Conservation (phyloP, 2,113 vertebrate species). For the Trochalopteron elliotii region DNA sequence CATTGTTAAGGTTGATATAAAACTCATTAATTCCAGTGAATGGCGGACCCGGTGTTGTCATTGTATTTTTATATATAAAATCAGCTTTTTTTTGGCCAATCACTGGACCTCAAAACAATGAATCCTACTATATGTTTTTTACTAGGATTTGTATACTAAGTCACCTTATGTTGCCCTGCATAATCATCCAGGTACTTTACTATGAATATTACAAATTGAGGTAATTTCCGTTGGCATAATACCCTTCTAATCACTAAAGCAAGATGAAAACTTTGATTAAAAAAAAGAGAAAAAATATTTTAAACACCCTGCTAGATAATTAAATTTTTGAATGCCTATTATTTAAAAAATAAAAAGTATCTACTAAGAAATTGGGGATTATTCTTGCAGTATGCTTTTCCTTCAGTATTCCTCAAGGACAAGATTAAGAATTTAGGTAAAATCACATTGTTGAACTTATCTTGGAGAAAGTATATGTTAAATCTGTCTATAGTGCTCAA, state of each 20-base stretch:
- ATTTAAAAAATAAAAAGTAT: background rate
- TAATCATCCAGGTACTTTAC: background rate
- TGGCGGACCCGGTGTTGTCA: background rate
- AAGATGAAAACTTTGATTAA: background rate
- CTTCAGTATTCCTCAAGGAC: background rate
- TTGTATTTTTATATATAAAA: background rate
- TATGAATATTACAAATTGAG: background rate
- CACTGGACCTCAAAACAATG: background rate
- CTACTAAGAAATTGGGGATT: background rate
- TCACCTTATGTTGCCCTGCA: background rate
- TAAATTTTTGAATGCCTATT: fast-evolving
- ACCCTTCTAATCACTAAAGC: background rate
- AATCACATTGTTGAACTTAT: background rate
- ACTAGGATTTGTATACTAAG: background rate
- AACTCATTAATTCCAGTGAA: background rate
- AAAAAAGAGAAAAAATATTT: background rate
- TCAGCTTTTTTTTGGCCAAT: background rate
- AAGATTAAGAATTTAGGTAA: background rate
- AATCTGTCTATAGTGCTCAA: background rate
- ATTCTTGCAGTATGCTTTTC: background rate
- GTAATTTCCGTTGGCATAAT: background rate
- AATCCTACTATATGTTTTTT: background rate
- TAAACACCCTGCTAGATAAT: background rate
- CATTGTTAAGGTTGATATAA: background rate
- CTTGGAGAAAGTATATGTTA: background rate